phyloP scores from a whole-genome alignment of 2,888 invertebrate species.

The Epirrhoe tristata region DNA sequence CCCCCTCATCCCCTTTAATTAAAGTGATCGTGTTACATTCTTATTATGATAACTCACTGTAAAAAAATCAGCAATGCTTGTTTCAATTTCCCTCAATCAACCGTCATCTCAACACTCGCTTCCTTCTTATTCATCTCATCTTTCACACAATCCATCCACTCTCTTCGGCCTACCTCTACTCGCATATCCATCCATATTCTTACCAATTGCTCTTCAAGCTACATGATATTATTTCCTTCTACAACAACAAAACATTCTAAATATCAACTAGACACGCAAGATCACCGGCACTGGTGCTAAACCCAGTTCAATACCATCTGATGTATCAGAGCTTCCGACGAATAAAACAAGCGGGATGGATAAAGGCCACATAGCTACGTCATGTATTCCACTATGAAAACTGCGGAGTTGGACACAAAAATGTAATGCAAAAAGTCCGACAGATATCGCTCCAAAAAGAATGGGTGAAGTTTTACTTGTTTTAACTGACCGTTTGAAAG shows the following conservation, averaged over 20 bases:
- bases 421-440: not conserved
- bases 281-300: not conserved
- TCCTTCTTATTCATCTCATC: no score
- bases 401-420: conserved; percentile 13
- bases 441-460: not conserved
- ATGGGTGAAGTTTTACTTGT: not conserved
- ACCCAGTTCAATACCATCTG: conserved; percentile 30
- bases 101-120: no score
- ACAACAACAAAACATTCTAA: not conserved
- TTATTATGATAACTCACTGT: no score
- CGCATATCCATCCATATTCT: no score
- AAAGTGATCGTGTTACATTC: no score
- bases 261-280: not conserved
- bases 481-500: not conserved
- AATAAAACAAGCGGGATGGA: conserved; percentile 31
- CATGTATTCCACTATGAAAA: not conserved
- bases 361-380: conserved; percentile 28
- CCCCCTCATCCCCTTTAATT: no score
- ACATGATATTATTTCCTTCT: no score
- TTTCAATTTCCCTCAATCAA: no score
- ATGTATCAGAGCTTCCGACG: conserved; percentile 28
- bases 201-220: no score
- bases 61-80: no score
- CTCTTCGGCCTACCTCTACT: no score
- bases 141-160: no score